Percentiles rank a stretch among this genome's conserved stretches.
Evolutionary conservation across 2,797 vertebrate genomes (phyloP).

Genomic region (Muraenolepis orangiensis): DNA sequence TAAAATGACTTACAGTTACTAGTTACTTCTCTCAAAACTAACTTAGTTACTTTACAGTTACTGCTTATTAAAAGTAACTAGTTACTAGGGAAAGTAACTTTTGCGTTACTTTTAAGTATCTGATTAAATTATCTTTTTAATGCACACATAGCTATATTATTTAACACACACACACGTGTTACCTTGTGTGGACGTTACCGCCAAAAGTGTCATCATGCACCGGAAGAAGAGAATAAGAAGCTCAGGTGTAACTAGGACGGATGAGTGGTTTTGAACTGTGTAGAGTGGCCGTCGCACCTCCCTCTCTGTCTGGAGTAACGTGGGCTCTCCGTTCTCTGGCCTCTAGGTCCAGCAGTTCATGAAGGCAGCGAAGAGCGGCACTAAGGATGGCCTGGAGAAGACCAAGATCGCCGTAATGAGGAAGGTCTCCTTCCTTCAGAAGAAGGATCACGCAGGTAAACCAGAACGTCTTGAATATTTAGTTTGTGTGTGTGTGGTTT

Average conservation of each 20-base stretch:
- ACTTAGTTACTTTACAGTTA: too few species aligned
- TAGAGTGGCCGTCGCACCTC: conserved; percentile 15
- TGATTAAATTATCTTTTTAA: too few species aligned
- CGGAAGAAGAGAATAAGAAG: neutral
- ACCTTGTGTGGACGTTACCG: too few species aligned
- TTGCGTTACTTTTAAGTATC: too few species aligned
- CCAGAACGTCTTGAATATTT: conserved; percentile 10
- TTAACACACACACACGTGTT: too few species aligned
- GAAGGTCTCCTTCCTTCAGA: conserved; percentile 88
- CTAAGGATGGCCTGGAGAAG: conserved; percentile 92
- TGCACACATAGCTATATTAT: too few species aligned
- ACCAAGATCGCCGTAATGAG: conserved; percentile 92
- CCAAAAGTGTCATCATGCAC: too few species aligned
- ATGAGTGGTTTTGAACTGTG: neutral
- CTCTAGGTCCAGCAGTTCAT: conserved; percentile 93
- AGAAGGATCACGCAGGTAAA: conserved; percentile 82
- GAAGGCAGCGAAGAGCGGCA: conserved; percentile 91
- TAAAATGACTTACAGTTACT: too few species aligned
- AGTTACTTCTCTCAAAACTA: too few species aligned
- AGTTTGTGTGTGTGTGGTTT: conserved; percentile 17
- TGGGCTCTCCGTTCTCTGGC: neutral
- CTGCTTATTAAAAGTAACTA: too few species aligned
- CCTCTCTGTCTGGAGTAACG: conserved; percentile 42
- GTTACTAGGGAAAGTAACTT: too few species aligned
- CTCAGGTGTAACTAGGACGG: neutral